phyloP scores from a whole-genome alignment of 2,888 invertebrate genomes.

The Ophion costatus region DNA sequence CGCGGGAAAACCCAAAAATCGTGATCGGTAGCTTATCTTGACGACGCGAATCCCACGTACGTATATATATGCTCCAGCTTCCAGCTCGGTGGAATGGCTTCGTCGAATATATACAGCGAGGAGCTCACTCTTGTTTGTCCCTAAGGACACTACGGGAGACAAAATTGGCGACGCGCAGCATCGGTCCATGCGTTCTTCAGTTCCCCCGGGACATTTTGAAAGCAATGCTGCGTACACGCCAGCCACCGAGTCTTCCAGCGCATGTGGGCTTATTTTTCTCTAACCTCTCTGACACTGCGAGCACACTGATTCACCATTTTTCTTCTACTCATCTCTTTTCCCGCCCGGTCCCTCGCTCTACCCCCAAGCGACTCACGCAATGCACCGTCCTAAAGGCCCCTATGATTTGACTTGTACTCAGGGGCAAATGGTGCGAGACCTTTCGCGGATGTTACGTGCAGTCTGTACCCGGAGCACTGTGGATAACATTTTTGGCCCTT shows the following conservation, averaged over 20 bases:
- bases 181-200: conserved; percentile 69
- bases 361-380: conserved; percentile 27
- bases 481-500: background rate
- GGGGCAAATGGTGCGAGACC: conserved; percentile 62
- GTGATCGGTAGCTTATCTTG: no score
- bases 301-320: conserved; percentile 23
- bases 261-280: conserved; percentile 75
- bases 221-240: conserved; percentile 79
- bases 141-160: conserved; percentile 77
- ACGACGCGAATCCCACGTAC: no score
- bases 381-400: conserved; percentile 44
- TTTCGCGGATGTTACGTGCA: conserved; percentile 53
- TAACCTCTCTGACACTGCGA: background rate
- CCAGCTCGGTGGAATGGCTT: background rate
- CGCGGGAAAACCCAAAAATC: no score
- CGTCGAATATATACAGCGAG: conserved; percentile 61
- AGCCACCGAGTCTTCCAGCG: conserved; percentile 71
- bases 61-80: conserved; percentile 16
- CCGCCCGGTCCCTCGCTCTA: background rate
- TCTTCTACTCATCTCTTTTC: conserved; percentile 49
- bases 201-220: conserved; percentile 78
- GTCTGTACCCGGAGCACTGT: background rate
- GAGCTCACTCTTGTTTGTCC: conserved; percentile 80
- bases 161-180: conserved; percentile 46
- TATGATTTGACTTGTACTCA: conserved; percentile 49